A percentile compares a stretch with the other conserved stretches of the same genome.
Conservation (phyloP, 2,888 invertebrate species). For the Phyto melanocephala region DNA sequence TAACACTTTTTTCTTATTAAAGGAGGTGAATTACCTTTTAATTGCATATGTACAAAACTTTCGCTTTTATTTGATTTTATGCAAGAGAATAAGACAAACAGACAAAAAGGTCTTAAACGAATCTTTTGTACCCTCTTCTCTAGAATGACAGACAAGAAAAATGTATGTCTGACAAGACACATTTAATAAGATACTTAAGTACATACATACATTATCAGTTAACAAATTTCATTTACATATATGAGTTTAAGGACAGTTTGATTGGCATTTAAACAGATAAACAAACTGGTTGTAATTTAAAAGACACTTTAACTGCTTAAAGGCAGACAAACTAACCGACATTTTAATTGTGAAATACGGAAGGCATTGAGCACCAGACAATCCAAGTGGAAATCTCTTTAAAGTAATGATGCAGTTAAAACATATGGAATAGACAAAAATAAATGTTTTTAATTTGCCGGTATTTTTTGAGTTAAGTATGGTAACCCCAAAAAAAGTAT, state of each 20-base stretch:
- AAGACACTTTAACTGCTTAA: not conserved
- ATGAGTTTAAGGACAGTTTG: not conserved
- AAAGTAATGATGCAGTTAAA: not conserved
- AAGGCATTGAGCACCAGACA: too few relatives aligned
- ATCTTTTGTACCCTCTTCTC: not conserved
- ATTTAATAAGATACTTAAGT: too few relatives aligned
- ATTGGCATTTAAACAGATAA: not conserved
- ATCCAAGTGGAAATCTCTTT: too few relatives aligned
- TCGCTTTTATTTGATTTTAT: conserved; percentile 47
- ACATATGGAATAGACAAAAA: too few relatives aligned
- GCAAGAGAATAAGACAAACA: not conserved
- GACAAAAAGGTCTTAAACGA: not conserved
- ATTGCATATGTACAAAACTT: conserved; percentile 35
- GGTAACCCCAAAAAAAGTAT: too few relatives aligned
- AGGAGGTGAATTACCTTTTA: conserved; percentile 38
- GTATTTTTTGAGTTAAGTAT: too few relatives aligned
- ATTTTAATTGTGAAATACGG: too few relatives aligned
- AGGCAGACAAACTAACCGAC: not conserved
- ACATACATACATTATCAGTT: too few relatives aligned
- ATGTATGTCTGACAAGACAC: not conserved
- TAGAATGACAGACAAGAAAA: not conserved
- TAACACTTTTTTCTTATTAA: not conserved
- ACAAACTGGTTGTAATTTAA: not conserved
- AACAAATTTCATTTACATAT: too few relatives aligned
- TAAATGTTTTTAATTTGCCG: too few relatives aligned